phyloP scores from a whole-genome alignment of 2,888 invertebrate genomes.

The Dioctria linearis region DNA sequence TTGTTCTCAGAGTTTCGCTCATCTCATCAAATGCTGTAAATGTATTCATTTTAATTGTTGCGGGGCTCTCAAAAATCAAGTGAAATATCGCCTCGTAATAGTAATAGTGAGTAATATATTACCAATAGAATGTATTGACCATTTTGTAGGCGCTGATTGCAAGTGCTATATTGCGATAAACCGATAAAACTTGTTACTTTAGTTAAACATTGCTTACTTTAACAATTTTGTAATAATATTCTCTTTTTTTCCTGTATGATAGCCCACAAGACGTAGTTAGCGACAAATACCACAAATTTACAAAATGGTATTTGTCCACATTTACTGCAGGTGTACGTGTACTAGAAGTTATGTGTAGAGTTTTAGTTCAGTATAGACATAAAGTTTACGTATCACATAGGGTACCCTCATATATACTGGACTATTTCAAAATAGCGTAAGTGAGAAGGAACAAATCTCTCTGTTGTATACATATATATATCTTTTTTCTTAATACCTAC shows the following conservation, averaged over 20 bases:
- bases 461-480: too few relatives aligned
- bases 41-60: too few relatives aligned
- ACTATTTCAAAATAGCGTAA: constrained; percentile 91
- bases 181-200: not conserved
- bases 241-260: constrained; percentile 81
- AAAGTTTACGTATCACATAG: constrained; percentile 90
- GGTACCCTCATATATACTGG: constrained; percentile 92
- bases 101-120: too few relatives aligned
- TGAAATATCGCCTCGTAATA: too few relatives aligned
- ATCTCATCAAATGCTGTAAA: too few relatives aligned
- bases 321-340: constrained; percentile 93
- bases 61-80: too few relatives aligned
- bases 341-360: constrained; percentile 86
- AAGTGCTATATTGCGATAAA: too few relatives aligned
- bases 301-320: constrained; percentile 95
- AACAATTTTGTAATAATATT: not conserved
- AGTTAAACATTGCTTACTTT: not conserved
- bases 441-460: constrained; percentile 63
- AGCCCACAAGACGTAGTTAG: constrained; percentile 93
- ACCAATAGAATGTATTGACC: too few relatives aligned
- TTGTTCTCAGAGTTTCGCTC: too few relatives aligned
- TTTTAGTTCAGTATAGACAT: constrained; percentile 86
- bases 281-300: constrained; percentile 93
- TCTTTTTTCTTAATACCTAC: not conserved
- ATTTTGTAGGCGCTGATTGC: too few relatives aligned